Conservation (phyloP, 2,113 vertebrate genomes). For the Daubentonia madagascariensis region DNA sequence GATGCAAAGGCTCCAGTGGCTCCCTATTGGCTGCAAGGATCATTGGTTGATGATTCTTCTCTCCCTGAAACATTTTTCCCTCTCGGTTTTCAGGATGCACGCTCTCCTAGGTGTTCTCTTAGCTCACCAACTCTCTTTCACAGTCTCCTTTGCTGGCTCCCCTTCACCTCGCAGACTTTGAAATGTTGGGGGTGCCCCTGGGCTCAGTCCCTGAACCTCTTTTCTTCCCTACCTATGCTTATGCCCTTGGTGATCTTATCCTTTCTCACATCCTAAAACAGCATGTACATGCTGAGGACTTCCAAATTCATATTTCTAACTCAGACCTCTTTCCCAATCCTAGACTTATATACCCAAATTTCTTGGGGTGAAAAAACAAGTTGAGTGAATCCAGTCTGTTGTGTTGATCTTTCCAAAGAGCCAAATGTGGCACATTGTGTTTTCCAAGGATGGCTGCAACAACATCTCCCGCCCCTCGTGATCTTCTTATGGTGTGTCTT, state of each 20-base stretch:
- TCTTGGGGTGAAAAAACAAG: background rate
- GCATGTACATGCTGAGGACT: background rate
- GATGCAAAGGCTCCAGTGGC: background rate
- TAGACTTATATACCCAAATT: background rate
- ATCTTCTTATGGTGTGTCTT: background rate
- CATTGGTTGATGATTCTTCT: background rate
- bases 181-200: background rate
- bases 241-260: background rate
- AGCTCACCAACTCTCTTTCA: background rate
- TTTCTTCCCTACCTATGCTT: background rate
- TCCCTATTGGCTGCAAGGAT: background rate
- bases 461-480: background rate
- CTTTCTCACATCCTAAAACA: background rate
- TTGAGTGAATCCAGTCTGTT: background rate
- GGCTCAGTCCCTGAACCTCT: background rate
- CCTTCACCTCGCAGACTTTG: background rate
- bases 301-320: background rate
- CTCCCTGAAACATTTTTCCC: background rate
- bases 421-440: background rate
- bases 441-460: background rate
- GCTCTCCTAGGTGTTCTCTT: background rate
- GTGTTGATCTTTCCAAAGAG: background rate
- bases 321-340: background rate
- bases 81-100: background rate
- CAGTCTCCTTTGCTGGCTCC: background rate